Conservation (phyloP, 2,888 invertebrate genomes). For the Emesis russula region DNA sequence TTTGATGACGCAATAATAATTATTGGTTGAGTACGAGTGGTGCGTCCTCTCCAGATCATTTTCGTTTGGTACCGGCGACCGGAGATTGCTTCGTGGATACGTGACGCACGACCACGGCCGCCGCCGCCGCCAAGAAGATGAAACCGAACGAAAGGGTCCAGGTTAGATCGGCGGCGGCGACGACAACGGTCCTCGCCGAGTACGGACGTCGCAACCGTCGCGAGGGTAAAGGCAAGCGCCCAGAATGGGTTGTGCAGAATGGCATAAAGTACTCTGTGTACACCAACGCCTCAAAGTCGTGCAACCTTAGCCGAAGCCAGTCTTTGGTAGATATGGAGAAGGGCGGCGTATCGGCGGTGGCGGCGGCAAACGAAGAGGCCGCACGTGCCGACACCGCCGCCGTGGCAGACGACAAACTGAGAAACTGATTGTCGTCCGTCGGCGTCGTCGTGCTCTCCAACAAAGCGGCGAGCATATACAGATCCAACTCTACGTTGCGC, state of each 20-base stretch:
- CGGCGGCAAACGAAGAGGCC: not conserved
- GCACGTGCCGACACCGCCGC: too few species aligned
- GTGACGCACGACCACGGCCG: conserved; percentile 3
- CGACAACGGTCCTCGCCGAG: not conserved
- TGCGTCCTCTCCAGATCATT: not conserved
- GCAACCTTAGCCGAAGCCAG: conserved; percentile 15
- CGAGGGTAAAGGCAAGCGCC: not conserved
- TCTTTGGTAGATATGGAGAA: conserved; percentile 15
- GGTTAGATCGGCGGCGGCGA: not conserved
- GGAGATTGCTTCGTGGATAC: not conserved
- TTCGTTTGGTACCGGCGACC: not conserved
- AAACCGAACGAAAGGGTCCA: not conserved
- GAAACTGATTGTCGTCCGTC: too few species aligned
- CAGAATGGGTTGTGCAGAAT: not conserved
- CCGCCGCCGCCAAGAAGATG: conserved; percentile 10
- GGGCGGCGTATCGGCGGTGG: not conserved
- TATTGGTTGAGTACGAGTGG: too few species aligned
- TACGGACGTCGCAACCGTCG: conserved; percentile 7
- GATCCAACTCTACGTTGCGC: too few species aligned
- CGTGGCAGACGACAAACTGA: too few species aligned
- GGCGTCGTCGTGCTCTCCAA: too few species aligned
- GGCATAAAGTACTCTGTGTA: conserved; percentile 10
- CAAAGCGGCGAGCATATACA: too few species aligned
- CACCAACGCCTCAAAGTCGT: conserved; percentile 15
- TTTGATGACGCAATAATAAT: too few species aligned